phyloP scores from a whole-genome alignment of 2,797 vertebrate species.

The Gymnopithys bicolor region DNA sequence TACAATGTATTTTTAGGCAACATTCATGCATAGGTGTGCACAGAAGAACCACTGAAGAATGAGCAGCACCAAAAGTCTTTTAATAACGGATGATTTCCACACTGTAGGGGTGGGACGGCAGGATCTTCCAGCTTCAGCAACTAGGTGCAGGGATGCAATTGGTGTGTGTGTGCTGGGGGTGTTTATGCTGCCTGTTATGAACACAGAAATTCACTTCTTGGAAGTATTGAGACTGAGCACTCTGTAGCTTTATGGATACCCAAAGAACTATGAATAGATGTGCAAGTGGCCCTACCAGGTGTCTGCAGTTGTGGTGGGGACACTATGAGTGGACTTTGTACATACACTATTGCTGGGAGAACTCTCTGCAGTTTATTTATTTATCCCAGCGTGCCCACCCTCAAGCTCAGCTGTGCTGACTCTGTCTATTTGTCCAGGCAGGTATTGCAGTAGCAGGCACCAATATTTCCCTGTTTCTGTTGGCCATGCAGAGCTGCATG shows the following conservation, averaged over 20 bases:
- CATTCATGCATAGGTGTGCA: not conserved
- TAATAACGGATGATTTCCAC: not conserved
- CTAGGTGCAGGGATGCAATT: accelerated
- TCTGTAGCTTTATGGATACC: not conserved
- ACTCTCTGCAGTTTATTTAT: not conserved
- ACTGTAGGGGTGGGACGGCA: not conserved
- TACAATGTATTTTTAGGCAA: not conserved
- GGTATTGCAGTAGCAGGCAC: not conserved
- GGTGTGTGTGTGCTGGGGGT: accelerated
- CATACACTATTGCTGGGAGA: not conserved
- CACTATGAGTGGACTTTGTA: not conserved
- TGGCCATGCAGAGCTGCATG: not conserved
- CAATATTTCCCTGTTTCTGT: not conserved
- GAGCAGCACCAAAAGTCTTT: not conserved
- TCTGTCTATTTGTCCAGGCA: not conserved
- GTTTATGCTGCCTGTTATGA: not conserved
- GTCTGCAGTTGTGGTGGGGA: not conserved
- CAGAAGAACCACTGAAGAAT: not conserved
- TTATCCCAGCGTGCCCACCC: not conserved
- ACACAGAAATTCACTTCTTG: not conserved
- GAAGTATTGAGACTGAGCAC: not conserved
- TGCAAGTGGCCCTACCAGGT: not conserved
- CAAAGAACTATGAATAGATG: not conserved
- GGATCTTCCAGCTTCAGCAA: not conserved
- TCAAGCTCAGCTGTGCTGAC: not conserved